These are phyloP conservation scores for Apodemia zela DNA, from an alignment of 2,888 invertebrate species.

Conservation along the genomic window DNA sequence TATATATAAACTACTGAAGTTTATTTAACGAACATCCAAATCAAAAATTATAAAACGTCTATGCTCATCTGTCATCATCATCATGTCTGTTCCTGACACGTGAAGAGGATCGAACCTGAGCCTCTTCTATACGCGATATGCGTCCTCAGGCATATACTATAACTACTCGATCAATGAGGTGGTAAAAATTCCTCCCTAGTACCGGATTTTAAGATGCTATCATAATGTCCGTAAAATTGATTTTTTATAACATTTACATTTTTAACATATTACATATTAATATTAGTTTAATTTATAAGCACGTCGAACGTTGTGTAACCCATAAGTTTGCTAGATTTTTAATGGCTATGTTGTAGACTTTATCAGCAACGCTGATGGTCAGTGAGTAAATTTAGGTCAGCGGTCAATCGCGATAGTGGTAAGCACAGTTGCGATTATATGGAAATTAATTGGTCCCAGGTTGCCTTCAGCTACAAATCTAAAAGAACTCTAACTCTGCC, in stretches of 20 bases:
- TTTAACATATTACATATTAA: not conserved
- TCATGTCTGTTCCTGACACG: no score
- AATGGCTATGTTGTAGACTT: slow-evolving; percentile 19
- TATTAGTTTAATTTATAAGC: not conserved
- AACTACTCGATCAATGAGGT: no score
- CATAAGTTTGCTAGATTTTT: not conserved
- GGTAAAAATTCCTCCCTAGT: not conserved
- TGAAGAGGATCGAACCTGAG: no score
- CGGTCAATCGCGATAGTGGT: slow-evolving; percentile 67
- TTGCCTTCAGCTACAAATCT: slow-evolving; percentile 22
- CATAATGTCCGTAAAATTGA: no score
- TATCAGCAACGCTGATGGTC: slow-evolving; percentile 35
- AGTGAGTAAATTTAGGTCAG: slow-evolving; percentile 59
- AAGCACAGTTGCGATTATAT: slow-evolving; percentile 63
- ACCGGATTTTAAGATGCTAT: not conserved
- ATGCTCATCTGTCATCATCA: no score
- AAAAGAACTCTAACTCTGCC: slow-evolving; percentile 20
- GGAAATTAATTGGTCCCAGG: slow-evolving; percentile 58
- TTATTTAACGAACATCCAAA: no score
- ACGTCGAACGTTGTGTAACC: not conserved
- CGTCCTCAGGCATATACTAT: no score
- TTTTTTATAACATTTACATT: not conserved
- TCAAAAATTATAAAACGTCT: no score
- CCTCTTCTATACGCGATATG: no score
- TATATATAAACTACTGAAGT: no score